Evolutionary conservation across 2,888 invertebrate genomes (phyloP).

Genomic region (Drosophila kanekoi): DNA sequence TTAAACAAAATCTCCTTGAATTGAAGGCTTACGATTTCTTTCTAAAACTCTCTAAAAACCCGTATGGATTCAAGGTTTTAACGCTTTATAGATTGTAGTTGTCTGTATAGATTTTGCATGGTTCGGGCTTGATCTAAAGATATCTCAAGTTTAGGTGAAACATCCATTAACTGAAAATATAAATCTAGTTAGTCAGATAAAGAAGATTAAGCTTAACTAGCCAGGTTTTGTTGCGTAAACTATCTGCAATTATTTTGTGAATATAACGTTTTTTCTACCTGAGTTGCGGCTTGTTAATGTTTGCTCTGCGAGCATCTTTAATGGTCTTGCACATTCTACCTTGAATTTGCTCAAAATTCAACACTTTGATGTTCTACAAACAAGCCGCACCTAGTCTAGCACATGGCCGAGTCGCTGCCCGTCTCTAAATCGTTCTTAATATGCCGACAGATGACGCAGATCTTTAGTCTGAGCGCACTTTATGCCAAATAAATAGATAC

Average conservation of each 20-base stretch:
- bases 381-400: constrained; percentile 39
- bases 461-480: constrained; percentile 3
- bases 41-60: not conserved
- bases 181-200: too few relatives aligned
- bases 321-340: constrained; percentile 18
- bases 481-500: constrained; percentile 11
- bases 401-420: constrained; percentile 8
- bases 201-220: not conserved
- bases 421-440: constrained; percentile 9
- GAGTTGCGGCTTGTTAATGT: constrained; percentile 5
- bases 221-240: not conserved
- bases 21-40: not conserved
- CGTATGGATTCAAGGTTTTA: not conserved
- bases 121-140: too few relatives aligned
- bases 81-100: not conserved
- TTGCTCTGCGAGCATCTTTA: constrained; percentile 8
- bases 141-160: too few relatives aligned
- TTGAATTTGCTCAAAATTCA: constrained; percentile 22
- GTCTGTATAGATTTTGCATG: not conserved
- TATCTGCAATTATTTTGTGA: constrained; percentile 3
- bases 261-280: not conserved
- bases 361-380: constrained; percentile 36
- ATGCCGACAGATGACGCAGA: constrained; percentile 33
- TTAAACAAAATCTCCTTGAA: constrained; percentile 1
- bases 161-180: too few relatives aligned